Evolutionary conservation across 2,113 vertebrate species (phyloP).

Genomic region (Alligator mississippiensis): DNA sequence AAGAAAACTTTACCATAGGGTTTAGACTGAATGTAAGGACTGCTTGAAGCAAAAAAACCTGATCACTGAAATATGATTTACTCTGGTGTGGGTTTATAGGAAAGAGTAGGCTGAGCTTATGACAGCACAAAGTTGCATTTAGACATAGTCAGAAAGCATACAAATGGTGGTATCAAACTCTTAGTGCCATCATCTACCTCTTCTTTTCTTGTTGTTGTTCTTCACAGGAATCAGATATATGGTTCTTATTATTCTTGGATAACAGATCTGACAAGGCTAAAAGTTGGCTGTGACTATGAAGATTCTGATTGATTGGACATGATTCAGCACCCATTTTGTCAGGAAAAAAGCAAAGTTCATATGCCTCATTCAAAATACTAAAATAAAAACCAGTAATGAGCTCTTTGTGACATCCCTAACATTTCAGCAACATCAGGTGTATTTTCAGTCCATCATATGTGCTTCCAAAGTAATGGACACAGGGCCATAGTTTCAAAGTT

Average conservation of each 20-base stretch:
- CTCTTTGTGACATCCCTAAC: background rate
- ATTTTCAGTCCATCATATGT: background rate
- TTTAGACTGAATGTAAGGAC: background rate
- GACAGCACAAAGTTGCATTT: background rate
- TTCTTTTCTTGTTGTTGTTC: background rate
- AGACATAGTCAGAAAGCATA: background rate
- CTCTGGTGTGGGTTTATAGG: background rate
- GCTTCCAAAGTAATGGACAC: background rate
- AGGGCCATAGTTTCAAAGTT: background rate
- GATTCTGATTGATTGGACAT: background rate
- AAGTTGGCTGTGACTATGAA: constrained; percentile 52
- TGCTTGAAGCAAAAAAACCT: background rate
- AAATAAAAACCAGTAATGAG: background rate
- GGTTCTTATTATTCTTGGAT: constrained; percentile 41
- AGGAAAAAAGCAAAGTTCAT: background rate
- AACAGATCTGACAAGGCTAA: constrained; percentile 53
- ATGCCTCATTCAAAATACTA: background rate
- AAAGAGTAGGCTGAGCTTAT: background rate
- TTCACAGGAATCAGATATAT: background rate
- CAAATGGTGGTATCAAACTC: background rate
- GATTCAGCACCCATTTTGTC: background rate
- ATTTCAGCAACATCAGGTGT: background rate
- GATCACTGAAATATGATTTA: background rate
- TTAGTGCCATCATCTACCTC: background rate
- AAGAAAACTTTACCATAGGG: background rate